These are phyloP conservation scores for Tetranychus truncatus DNA, from an alignment of 2,888 invertebrate species.

Conservation along the genomic window DNA sequence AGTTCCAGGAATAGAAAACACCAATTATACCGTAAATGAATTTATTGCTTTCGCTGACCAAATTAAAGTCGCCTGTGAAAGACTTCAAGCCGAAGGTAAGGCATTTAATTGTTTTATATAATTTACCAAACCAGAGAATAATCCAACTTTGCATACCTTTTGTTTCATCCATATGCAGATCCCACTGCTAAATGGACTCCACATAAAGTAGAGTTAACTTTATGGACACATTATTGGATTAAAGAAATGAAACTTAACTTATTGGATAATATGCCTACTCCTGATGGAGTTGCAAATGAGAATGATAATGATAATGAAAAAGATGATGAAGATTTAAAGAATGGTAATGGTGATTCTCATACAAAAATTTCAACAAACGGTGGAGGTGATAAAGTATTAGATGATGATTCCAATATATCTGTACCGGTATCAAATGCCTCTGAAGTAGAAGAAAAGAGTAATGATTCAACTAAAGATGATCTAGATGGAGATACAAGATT, in stretches of 20 bases:
- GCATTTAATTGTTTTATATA: too few species aligned
- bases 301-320: not conserved
- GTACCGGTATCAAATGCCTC: conserved; percentile 16
- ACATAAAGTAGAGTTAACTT: conserved; percentile 63
- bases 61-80: conserved; percentile 60
- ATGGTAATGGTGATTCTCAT: not conserved
- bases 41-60: conserved; percentile 84
- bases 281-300: not conserved
- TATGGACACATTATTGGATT: conserved; percentile 81
- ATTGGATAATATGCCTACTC: conserved; percentile 50
- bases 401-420: conserved; percentile 16
- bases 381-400: conserved; percentile 3
- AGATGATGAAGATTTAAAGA: not conserved
- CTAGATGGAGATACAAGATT: not conserved
- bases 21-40: conserved; percentile 87
- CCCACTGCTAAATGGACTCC: conserved; percentile 30
- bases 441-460: conserved; percentile 15
- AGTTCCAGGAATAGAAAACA: conserved; percentile 83
- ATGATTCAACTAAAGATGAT: not conserved
- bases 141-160: too few species aligned
- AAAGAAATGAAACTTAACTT: conserved; percentile 66
- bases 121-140: too few species aligned
- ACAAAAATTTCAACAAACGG: not conserved
- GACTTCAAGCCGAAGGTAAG: conserved; percentile 47
- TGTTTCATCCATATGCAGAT: conserved; percentile 18